Evolutionary conservation across 2,797 vertebrate species (phyloP), one percentile per base, ranked within the genome.

Genomic region (Helicolenus hilgendorfi): DNA sequence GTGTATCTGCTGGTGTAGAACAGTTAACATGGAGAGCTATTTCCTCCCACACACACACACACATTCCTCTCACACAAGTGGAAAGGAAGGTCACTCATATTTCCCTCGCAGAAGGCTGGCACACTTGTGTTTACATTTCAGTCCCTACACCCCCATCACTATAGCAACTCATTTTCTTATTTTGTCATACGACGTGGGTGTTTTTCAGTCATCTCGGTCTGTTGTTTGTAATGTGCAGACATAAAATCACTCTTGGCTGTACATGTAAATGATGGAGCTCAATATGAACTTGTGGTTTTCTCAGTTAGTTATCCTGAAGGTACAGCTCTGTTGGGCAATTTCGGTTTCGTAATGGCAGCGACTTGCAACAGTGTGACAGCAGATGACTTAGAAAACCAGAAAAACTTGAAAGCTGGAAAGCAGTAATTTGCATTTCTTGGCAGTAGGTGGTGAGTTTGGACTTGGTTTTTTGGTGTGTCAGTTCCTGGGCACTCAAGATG

Each of bases 11-110:
- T 83, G 64, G 62, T 90, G 87, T 79, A 67, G 72, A 89, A 70
- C 84, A 78, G 84, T 78, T 86, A 70, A 65, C 72, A 93, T 53
- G 72, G 79, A 86, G 71, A 90, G 85, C 71, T 65, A 72, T 87
- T 88, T 86, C 89, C 90, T 83, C 85, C 84, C 86, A 63, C 70
- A 72, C 78, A 24, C 60, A 24, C 60, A 36, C 65, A 68, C 83
- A 35, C 83, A 85, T 15, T 86, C 74, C 70, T 85, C 81, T 84
- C 75, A 69, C 81, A 88, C 58, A 88, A 93, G 83, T 90, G 84
- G 87, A 92, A 77, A 91, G 92, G 94, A 95, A 93, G 94, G 96
- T 95, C 94, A 94, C 91, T 95, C 87, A 87, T 91, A 92, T 94
- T 95, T 94, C 95, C 87, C 88, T 90, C 13, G 27, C 91, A 93